Evolutionary conservation across 2,797 vertebrate genomes (phyloP), one percentile per base, ranked within the genome.

Genomic region (Cichlasoma orientale): DNA sequence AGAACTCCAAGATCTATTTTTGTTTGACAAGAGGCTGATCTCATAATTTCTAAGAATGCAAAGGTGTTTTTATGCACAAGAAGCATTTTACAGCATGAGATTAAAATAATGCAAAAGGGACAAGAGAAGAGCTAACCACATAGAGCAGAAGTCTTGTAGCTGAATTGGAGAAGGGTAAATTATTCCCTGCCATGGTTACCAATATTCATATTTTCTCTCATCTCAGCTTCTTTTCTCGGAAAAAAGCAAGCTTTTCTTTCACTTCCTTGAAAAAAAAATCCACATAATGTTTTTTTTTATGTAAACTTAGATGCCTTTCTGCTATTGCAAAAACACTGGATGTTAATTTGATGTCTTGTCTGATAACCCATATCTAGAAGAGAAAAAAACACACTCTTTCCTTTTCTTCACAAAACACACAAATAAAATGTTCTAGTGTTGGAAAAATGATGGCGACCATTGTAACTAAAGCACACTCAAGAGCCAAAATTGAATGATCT

Each of bases 1-100:
- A 76, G 50, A 73, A 36, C 79, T 56, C 58, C 72, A 69, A 79
- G 57, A 21, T 84, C 77, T 80, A 74, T 85, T 81, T 74, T 57
- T 58, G 57, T 73, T 83, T 58, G 84, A 86, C 78, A 73, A 80
- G 10, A 80, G 29, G 21, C 44, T 73, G 21, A 21, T 56, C 10
- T 77, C 3, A 19, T 74, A 41, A 77, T 73, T 84, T 74, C 5
- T 18, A 54, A 33, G 69, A 78, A 61, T 31, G 23, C 36, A 81
- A 59, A 86, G 36, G 16, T 44, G 29, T 52, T 56, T 55, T 70
- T 53, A 53, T 56, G 55, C n/a, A 14, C 23, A 73, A 23, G 23
- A 69, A 72, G 1, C 19, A 10, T 56, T 75, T 71, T 23, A 11
- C 36, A 36, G 5, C 5, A 18, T 73, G 1, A 68, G 21, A 79